These are phyloP conservation scores for Sinentomon sp. DNA, from an alignment of 2,888 invertebrate species.

Conservation along the genomic window DNA sequence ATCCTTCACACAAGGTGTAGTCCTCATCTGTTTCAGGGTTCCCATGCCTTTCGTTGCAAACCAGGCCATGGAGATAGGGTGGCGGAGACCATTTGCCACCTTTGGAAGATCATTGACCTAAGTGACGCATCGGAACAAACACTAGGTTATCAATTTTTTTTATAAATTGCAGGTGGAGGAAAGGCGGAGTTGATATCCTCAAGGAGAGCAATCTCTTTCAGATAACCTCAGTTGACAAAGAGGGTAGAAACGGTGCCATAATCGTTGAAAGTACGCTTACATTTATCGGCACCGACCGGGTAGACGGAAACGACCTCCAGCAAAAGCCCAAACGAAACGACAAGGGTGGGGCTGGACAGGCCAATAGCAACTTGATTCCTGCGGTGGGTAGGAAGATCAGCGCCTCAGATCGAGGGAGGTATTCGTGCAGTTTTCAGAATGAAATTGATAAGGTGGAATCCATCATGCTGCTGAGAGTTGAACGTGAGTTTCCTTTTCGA, in stretches of 20 bases:
- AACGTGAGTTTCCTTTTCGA: conserved; percentile 39
- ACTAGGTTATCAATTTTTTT: too few relatives aligned
- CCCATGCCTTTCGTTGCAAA: too few relatives aligned
- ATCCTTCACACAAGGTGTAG: too few relatives aligned
- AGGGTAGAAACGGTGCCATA: conserved; percentile 46
- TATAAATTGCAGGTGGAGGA: conserved; percentile 70
- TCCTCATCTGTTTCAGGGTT: too few relatives aligned
- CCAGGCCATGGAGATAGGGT: too few relatives aligned
- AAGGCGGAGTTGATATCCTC: conserved; percentile 50
- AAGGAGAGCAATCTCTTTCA: conserved; percentile 50
- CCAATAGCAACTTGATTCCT: conserved; percentile 17
- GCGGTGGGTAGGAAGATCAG: conserved; percentile 17
- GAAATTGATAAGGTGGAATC: conserved; percentile 66
- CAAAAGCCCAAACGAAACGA: too few relatives aligned
- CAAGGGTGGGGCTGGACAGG: conserved; percentile 11
- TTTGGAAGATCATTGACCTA: too few relatives aligned
- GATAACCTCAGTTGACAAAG: conserved; percentile 45
- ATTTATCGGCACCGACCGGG: conserved; percentile 46
- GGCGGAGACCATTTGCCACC: too few relatives aligned
- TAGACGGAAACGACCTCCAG: conserved; percentile 38
- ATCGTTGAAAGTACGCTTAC: conserved; percentile 54
- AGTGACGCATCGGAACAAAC: too few relatives aligned
- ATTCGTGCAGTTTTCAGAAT: conserved; percentile 64
- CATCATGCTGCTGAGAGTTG: conserved; percentile 66
- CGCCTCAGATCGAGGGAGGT: conserved; percentile 54